Base-by-base conservation (phyloP, 2,113 vertebrate species). In the Verasper variegatus region DNA sequence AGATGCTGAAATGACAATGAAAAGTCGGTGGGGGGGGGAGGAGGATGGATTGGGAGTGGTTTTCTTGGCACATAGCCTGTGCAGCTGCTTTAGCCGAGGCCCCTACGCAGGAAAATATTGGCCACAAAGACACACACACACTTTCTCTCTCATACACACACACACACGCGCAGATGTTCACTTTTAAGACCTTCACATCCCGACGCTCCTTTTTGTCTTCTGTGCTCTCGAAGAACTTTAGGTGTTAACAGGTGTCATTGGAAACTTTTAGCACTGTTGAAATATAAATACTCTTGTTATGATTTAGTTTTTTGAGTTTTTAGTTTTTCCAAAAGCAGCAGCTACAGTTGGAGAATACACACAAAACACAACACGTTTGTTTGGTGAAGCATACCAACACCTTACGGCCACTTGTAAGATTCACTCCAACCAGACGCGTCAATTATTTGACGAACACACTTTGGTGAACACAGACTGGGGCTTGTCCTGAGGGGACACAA, bases 81-180 rank as follows among this genome's bases (percentile, higher is more conserved):
- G 69, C 90, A 93, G 89, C 91, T 86, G 90, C 76, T 86, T 81
- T 52, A 66, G 86, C 86, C 73, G 69, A 74, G 74, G 70, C 59
- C 77, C 45, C 64, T 59, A 42, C 35, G 54, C 70, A 78, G 84
- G 72, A 88, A 88, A 86, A 80, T 68, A 75, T 78, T 71, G 59
- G 42, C 57, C 49, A 63, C 75, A 81, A 27, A 85, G 74, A 75
- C 68, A 70, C 67, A 51, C 51, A 31, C 6, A 81, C 68, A 55
- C 55, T 65, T 61, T 73, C 59, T 60, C 60, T 67, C 47, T 21
- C 21, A 5, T n/a, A 12, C 61, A 27, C 58, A 59, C 60, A 54
- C 37, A 54, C 51, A 42, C 58, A 35, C 14, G 0, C 2, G 18
- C 24, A 2, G 12, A 26, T 27, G 24, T 55, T 40, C 51, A 70